Evolutionary conservation across 2,888 invertebrate genomes (phyloP).

Genomic region (Polyommatus iphigenia): DNA sequence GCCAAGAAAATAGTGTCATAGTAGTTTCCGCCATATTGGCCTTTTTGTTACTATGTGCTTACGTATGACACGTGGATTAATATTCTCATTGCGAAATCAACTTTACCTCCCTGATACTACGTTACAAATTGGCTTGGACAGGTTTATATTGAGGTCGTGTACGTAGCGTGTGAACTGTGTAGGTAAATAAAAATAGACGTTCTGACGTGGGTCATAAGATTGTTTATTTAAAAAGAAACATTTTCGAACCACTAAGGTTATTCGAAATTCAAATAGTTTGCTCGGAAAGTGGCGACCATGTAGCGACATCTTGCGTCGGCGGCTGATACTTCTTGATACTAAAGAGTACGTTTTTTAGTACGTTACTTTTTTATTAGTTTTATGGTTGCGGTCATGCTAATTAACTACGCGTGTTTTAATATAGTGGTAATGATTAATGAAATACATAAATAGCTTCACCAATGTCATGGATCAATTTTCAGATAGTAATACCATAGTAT

Average conservation of each 20-base stretch:
- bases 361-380: neutral
- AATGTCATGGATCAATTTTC: neutral
- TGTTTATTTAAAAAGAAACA: constrained; percentile 17
- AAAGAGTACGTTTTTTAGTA: too few relatives aligned
- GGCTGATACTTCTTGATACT: neutral
- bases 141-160: neutral
- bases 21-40: constrained; percentile 23
- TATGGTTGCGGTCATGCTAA: neutral
- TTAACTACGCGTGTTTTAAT: neutral
- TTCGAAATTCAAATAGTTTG: constrained; percentile 20
- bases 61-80: constrained; percentile 16
- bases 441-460: constrained; percentile 1
- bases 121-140: neutral
- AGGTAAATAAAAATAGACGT: constrained; percentile 22
- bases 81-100: neutral
- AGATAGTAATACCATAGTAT: neutral
- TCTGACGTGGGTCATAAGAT: constrained; percentile 26
- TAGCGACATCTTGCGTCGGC: constrained; percentile 2
- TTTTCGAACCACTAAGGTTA: constrained; percentile 4
- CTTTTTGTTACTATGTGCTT: constrained; percentile 30
- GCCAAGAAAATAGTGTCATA: constrained; percentile 31
- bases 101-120: neutral
- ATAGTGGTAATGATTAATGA: neutral
- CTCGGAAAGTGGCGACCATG: neutral
- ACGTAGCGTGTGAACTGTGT: constrained; percentile 12